Conservation (phyloP, 2,888 invertebrate species). For the Volucella zonaria region DNA sequence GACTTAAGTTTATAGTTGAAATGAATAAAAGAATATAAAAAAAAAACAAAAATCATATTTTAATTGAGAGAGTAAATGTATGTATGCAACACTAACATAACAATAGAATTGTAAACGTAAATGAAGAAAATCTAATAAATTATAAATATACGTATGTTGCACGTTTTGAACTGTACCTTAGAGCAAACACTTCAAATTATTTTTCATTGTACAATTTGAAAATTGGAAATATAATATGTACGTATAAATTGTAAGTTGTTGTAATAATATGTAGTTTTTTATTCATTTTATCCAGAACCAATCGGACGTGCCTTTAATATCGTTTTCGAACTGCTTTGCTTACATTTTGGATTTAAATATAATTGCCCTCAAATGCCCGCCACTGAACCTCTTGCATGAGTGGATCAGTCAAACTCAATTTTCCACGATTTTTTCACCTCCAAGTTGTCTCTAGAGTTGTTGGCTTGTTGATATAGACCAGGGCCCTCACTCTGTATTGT, state of each 20-base stretch:
- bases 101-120: conserved; percentile 37
- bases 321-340: too few relatives aligned
- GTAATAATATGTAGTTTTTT: not conserved
- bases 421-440: too few relatives aligned
- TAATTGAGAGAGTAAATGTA: conserved; percentile 48
- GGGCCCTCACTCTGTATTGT: too few relatives aligned
- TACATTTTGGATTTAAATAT: too few relatives aligned
- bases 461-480: too few relatives aligned
- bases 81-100: conserved; percentile 42
- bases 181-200: conserved; percentile 62
- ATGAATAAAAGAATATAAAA: conserved; percentile 7
- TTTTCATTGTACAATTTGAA: conserved; percentile 69
- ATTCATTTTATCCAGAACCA: not conserved
- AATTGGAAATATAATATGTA: conserved; percentile 49
- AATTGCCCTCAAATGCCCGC: too few relatives aligned
- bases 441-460: too few relatives aligned
- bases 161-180: conserved; percentile 73
- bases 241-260: conserved; percentile 46
- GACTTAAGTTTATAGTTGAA: conserved; percentile 59
- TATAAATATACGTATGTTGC: conserved; percentile 50
- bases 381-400: too few relatives aligned
- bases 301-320: not conserved
- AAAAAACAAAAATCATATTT: conserved; percentile 38
- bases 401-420: too few relatives aligned
- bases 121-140: conserved; percentile 15